These are phyloP conservation scores for Ceriagrion tenellum DNA, from an alignment of 2,888 invertebrate species.

Conservation along the genomic window DNA sequence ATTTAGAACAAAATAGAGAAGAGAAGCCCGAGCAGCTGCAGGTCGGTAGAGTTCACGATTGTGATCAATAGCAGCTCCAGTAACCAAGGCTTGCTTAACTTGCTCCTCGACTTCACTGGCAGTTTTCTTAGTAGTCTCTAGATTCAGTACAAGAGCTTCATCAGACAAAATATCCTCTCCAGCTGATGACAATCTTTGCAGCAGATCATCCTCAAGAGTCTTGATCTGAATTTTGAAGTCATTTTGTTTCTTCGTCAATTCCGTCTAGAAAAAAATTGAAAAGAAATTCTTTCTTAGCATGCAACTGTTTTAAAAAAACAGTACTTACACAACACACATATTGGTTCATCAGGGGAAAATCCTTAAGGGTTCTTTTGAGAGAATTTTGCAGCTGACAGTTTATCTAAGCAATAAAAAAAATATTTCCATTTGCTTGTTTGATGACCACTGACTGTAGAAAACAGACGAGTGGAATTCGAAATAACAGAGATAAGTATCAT, in stretches of 20 bases:
- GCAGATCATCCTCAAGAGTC: slow-evolving; percentile 92
- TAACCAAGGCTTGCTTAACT: slow-evolving; percentile 77
- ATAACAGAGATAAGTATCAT: no score
- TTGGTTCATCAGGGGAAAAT: no score
- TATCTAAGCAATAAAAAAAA: no score
- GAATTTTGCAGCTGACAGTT: no score
- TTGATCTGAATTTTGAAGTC: slow-evolving; percentile 96
- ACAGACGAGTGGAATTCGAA: no score
- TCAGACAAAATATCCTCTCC: slow-evolving; percentile 96
- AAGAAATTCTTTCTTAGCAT: not conserved
- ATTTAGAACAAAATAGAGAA: slow-evolving; percentile 95
- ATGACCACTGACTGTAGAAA: no score
- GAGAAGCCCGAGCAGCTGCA: slow-evolving; percentile 91
- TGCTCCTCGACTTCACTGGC: slow-evolving; percentile 94
- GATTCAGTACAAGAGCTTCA: slow-evolving; percentile 92
- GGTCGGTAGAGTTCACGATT: slow-evolving; percentile 93
- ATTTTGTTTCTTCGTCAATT: slow-evolving; percentile 94
- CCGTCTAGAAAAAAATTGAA: slow-evolving; percentile 77
- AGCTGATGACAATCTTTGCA: slow-evolving; percentile 92
- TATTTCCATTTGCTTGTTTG: no score
- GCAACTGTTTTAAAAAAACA: not conserved
- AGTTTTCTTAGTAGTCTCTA: slow-evolving; percentile 95
- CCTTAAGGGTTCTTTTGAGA: no score
- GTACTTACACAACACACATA: no score
- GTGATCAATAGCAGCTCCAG: slow-evolving; percentile 92